Base-by-base conservation (phyloP, 2,113 vertebrate genomes). In the Megaleporinus macrocephalus region DNA sequence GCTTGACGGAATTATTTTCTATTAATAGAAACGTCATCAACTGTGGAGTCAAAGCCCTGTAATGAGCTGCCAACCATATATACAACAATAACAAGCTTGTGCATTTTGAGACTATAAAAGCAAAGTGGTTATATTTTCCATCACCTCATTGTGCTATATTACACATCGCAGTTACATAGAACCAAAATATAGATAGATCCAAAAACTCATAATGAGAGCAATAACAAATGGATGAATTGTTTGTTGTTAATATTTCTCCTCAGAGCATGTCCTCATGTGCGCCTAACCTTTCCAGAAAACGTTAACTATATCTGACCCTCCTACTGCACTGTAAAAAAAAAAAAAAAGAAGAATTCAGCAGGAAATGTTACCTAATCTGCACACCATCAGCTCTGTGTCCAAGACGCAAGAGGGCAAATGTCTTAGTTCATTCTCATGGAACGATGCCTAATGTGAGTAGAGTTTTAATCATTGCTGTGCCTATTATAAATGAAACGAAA, bases 241-340 rank as follows among this genome's bases (percentile, higher is more conserved):
- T 76, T 44, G 71, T 76, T 47, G 71, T 77, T 76, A 74, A 76
- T 78, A 55, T 53, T 24, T 30, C 51, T 76, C 79, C 63, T 80
- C 61, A 6, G 12, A 73, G 24, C 69, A n/a, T n/a, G n/a, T n/a
- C n/a, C n/a, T 68, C 66, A 83, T 72, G 26, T 27, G 15, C 62
- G 29, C 80, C 82, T 84, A 78, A 88, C 80, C 84, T 86, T 81
- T 85, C n/a, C 5, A 33, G 79, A 41, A 51, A 36, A 49, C 41
- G 61, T 63, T 24, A 27, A 36, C 71, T 47, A 33, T 12, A 51
- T 30, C 26, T 68, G 47, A 65, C 57, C 68, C 14, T 29, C 47
- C 26, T 73, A 20, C 55, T 24, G 10, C 72, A 24, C 55, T 26
- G 10, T 59, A 29, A 78, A 83, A 22, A 5, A 66, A 27, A 61